Percentiles rank a stretch among this genome's conserved stretches.
Evolutionary conservation across 1,140 invertebrate genomes (phyloP).

Genomic region (Drusus annulatus): DNA sequence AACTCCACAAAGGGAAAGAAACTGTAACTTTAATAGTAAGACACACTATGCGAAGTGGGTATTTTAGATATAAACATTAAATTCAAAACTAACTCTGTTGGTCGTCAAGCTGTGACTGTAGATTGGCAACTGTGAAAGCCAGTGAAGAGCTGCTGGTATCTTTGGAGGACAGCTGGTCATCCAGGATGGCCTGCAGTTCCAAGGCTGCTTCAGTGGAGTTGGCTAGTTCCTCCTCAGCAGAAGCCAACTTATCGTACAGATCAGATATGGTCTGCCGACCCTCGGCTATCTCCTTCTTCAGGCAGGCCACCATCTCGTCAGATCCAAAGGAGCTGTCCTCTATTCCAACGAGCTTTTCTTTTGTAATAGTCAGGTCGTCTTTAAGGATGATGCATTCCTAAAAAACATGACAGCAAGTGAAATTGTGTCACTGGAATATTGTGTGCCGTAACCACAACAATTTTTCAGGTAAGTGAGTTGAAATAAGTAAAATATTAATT

Average conservation of each 20-base stretch:
- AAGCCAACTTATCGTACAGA: conserved; percentile 63
- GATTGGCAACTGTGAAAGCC: conserved; percentile 53
- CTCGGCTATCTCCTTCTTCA: conserved; percentile 74
- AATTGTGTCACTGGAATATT: too few species aligned
- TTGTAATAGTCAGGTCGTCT: conserved; percentile 74
- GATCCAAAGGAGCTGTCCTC: conserved; percentile 81
- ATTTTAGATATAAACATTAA: too few species aligned
- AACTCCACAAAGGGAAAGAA: too few species aligned
- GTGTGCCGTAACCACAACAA: too few species aligned
- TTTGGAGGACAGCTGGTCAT: conserved; percentile 52
- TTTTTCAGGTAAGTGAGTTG: too few species aligned
- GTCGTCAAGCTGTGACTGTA: conserved; percentile 55
- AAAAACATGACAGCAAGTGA: conserved; percentile 58
- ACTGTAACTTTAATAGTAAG: too few species aligned
- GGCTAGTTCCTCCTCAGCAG: conserved; percentile 63
- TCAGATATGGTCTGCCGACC: conserved; percentile 65
- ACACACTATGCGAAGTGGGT: too few species aligned
- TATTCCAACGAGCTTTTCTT: conserved; percentile 75
- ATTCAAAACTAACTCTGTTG: conserved; percentile 51
- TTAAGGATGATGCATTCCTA: conserved; percentile 79
- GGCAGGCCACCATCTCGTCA: conserved; percentile 78
- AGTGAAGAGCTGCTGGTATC: conserved; percentile 52
- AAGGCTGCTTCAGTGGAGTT: conserved; percentile 56
- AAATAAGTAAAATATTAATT: too few species aligned
- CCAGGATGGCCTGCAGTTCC: conserved; percentile 52